These are phyloP conservation scores for Rhadinocentrus ornatus DNA, from an alignment of 2,797 vertebrate species.

Conservation along the genomic window DNA sequence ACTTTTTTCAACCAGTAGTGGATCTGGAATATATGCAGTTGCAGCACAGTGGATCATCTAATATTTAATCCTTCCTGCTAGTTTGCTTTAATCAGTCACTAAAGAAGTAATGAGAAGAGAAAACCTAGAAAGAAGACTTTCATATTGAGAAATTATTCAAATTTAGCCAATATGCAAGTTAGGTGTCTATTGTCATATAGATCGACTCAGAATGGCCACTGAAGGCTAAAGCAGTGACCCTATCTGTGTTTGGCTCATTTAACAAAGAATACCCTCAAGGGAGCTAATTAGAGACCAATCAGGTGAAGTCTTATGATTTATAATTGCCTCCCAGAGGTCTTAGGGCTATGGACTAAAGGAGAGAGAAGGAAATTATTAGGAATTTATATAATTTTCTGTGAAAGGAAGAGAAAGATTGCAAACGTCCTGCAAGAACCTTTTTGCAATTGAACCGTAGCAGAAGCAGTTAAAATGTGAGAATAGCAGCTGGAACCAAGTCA, in stretches of 20 bases:
- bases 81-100: slow-evolving; percentile 26
- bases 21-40: slow-evolving; percentile 6
- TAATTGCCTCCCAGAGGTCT: slow-evolving; percentile 74
- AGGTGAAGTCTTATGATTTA: slow-evolving; percentile 66
- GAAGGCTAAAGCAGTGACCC: slow-evolving; percentile 41
- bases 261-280: slow-evolving; percentile 58
- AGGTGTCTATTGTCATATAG: slow-evolving; percentile 31
- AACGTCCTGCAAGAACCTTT: slow-evolving; percentile 10
- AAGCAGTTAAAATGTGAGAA: not conserved
- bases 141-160: slow-evolving; percentile 20
- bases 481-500: not conserved
- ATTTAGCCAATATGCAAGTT: slow-evolving; percentile 32
- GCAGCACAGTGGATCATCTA: not conserved
- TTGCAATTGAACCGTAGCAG: slow-evolving; percentile 18
- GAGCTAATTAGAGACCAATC: slow-evolving; percentile 78
- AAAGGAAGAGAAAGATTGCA: not conserved
- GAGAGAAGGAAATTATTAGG: slow-evolving; percentile 23
- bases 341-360: slow-evolving; percentile 47
- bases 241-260: slow-evolving; percentile 56
- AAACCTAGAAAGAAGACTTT: not conserved
- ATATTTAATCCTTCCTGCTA: slow-evolving; percentile 16
- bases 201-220: slow-evolving; percentile 30
- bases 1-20: too few relatives aligned
- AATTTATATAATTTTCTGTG: slow-evolving; percentile 14
- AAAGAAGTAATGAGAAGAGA: not conserved